Evolutionary conservation across 2,888 invertebrate genomes (phyloP), one percentile per base, ranked within the genome.

Genomic region (Linnaemya tessellans): DNA sequence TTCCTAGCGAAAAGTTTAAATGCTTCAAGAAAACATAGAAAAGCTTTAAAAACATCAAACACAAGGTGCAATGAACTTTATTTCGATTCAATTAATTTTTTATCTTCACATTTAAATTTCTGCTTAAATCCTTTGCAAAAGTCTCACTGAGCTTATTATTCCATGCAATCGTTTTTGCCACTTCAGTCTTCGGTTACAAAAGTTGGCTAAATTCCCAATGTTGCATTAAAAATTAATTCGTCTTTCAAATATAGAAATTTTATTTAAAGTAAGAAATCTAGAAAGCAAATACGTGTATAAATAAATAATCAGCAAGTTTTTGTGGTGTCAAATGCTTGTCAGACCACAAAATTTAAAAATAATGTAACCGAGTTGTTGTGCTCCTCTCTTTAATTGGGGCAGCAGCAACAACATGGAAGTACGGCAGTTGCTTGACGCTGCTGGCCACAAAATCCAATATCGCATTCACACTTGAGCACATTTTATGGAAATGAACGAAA

Each of bases 221-320:
- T 54, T 22, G 13, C 11, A 54, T 54, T 54, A 62, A 62, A 62
- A 38, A 62, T 62, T 41, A 2, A 64, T 64, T 64, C 15, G 43
- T 22, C 10, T 64, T 43, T 22, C 1, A 58, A 58, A 43, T 43
- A 25, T n/a, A 71, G 22, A 22, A 20, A 0, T 56, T 25, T 11
- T 25, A 13, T 8, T 20, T 20, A 30, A 56, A 56, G 7, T 0
- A 25, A 13, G 56, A 30, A 20, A 56, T 3, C 30, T 25, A 15
- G 13, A 56, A 30, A 25, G 56, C 56, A 56, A 25, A 30, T 25
- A 30, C 13, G 13, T 54, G 20, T 56, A 25, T 56, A 56, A 56
- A 56, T 54, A n/a, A 58, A 73, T 60, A 73, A 30, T 58, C 58
- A 13, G 8, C n/a, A 46, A 35, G 13, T 60, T 18, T 60, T 74